Conservation (phyloP, 2,113 vertebrate species). For the Calonectris borealis region DNA sequence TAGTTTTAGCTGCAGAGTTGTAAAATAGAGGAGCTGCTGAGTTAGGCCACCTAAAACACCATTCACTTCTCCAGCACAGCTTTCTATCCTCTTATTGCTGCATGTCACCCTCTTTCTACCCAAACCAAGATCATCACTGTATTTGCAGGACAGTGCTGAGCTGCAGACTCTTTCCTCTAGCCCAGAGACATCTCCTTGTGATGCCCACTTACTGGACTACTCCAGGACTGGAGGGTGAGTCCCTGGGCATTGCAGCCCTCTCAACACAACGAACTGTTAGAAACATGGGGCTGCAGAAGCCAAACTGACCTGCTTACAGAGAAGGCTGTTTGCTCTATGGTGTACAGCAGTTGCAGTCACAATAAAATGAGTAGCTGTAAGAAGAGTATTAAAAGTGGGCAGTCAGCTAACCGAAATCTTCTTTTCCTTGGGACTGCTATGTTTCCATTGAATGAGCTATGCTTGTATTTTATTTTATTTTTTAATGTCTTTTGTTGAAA, state of each 20-base stretch:
- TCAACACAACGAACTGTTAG: background rate
- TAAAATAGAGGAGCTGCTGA: background rate
- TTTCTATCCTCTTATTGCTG: background rate
- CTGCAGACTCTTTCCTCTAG: background rate
- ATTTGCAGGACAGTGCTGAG: background rate
- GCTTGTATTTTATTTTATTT: background rate
- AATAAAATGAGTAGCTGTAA: accelerated
- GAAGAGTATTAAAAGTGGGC: background rate
- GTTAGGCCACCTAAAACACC: background rate
- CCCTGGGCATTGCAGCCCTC: background rate
- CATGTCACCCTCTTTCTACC: background rate
- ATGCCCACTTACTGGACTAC: background rate
- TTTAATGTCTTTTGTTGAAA: background rate
- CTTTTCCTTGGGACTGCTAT: background rate
- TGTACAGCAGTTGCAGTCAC: background rate
- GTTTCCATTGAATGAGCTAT: background rate
- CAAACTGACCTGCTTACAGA: background rate
- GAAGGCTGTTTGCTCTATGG: no score
- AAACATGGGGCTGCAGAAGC: background rate
- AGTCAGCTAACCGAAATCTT: background rate
- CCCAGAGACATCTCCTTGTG: background rate
- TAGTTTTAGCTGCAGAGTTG: background rate
- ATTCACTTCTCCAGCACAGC: background rate
- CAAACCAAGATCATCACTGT: background rate
- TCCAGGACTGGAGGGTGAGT: background rate